Conservation (phyloP, 2,888 invertebrate genomes). For the Zygothrica quintamaculata region DNA sequence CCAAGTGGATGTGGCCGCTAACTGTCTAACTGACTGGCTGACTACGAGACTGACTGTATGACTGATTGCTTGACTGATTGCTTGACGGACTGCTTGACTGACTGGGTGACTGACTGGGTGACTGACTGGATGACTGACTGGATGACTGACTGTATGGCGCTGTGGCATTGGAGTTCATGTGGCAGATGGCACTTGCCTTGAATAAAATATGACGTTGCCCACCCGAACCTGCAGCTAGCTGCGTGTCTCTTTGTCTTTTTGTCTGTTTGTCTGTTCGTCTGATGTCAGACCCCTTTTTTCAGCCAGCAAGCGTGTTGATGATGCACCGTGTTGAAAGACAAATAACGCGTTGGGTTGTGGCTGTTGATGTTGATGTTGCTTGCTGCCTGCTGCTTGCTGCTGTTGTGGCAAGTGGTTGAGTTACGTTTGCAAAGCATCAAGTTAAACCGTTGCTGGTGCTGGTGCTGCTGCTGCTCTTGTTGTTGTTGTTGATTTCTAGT, state of each 20-base stretch:
- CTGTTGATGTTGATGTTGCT: slow-evolving; percentile 21
- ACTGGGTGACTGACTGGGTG: slow-evolving; percentile 54
- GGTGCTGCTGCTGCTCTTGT: not conserved
- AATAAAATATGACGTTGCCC: slow-evolving; percentile 74
- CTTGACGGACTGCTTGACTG: too few species aligned
- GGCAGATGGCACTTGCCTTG: slow-evolving; percentile 74
- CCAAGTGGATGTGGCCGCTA: slow-evolving; percentile 56
- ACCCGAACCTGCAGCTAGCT: slow-evolving; percentile 9
- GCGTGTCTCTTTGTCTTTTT: too few species aligned
- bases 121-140: slow-evolving; percentile 56
- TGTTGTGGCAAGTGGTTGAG: slow-evolving; percentile 46
- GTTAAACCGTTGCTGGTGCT: slow-evolving; percentile 4
- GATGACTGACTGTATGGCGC: slow-evolving; percentile 49
- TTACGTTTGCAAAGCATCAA: slow-evolving; percentile 9
- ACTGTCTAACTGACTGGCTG: slow-evolving; percentile 58
- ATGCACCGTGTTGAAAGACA: slow-evolving; percentile 76
- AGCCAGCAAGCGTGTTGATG: slow-evolving; percentile 31
- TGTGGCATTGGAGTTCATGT: slow-evolving; percentile 59
- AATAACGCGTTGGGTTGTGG: slow-evolving; percentile 65
- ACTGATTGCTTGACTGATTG: slow-evolving; percentile 46
- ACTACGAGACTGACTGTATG: slow-evolving; percentile 60
- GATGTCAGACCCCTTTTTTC: slow-evolving; percentile 9
- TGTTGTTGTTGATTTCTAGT: too few species aligned
- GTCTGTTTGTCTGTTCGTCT: not conserved
- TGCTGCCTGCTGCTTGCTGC: too few species aligned